Evolutionary conservation across 1,140 invertebrate species (phyloP).

Genomic region (Metaphire vulgaris): DNA sequence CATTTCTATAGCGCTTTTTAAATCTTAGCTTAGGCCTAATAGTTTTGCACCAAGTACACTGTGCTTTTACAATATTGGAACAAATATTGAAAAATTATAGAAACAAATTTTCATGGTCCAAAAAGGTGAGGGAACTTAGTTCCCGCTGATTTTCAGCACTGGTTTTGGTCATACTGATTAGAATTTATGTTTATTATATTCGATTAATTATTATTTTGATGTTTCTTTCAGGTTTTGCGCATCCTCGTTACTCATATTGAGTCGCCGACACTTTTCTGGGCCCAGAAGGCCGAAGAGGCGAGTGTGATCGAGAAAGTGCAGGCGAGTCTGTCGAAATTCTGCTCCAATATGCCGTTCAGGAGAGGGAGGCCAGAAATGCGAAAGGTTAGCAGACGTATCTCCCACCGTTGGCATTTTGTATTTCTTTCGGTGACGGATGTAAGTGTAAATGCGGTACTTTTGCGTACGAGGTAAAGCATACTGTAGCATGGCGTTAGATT

Average conservation of each 20-base stretch:
- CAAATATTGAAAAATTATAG: too few relatives aligned
- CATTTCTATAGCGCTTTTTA: too few relatives aligned
- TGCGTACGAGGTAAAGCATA: background rate
- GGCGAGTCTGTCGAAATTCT: background rate
- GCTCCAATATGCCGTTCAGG: background rate
- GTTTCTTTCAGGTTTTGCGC: background rate
- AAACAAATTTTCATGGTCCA: too few relatives aligned
- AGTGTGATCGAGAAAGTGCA: background rate
- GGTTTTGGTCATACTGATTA: too few relatives aligned
- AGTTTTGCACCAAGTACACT: too few relatives aligned
- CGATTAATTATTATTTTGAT: too few relatives aligned
- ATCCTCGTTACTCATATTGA: background rate
- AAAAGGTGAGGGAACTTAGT: too few relatives aligned
- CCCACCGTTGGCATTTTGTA: background rate
- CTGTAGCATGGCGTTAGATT: background rate
- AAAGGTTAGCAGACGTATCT: too few relatives aligned
- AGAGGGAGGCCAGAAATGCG: background rate
- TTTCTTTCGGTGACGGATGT: background rate
- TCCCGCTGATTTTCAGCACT: too few relatives aligned
- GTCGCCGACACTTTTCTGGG: background rate
- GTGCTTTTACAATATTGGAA: too few relatives aligned
- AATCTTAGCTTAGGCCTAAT: too few relatives aligned
- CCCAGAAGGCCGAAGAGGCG: background rate
- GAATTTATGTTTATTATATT: too few relatives aligned
- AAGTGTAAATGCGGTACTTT: background rate